Evolutionary conservation across 1,140 invertebrate genomes (phyloP), one percentile per base, ranked within the genome.

Genomic region (Phocides pigmalion): DNA sequence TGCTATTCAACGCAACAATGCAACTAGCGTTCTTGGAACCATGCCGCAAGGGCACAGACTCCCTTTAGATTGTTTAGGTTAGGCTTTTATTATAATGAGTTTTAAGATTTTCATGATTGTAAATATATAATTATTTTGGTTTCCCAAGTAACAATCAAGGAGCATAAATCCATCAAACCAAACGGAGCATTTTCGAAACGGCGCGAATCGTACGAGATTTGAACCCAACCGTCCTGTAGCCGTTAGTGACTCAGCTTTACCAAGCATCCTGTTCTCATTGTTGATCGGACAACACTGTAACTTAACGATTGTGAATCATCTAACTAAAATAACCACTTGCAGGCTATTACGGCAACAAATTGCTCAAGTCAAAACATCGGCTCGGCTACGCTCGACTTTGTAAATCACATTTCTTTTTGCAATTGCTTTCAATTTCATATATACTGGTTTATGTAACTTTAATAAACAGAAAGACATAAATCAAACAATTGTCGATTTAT

Each of bases 181-280:
- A 56, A 44, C 53, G 53, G 16, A 56, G 53, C 39, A n/a, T 56
- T 54, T 56, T 56, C 41, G 19, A 28, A 56, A 56, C 39, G 53
- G 22, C 39, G 37, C 53, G 37, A 56, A 56, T 44, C 53, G 16
- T 19, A 47, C 25, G 53, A 42, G 39, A 44, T 56, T 56, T 56
- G 39, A 56, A 56, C 50, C 17, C 50, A 53, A 53, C 51, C 53
- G 53, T 25, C 20, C 53, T 6, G 20, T 9, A 53, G n/a, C 50
- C 44, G 47, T 59, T 39, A 41, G 61, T 82, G 78, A 81, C 54
- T 82, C 73, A 82, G 59, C 69, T 59, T 5, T 37, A 53, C 39
- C 47, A 42, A 59, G 64, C 72, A 76, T 78, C 75, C 74, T 74
- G 80, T 72, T 74, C 73, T 76, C 72, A 78, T 78, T 80, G 77